These are phyloP conservation scores for Amphibalanus amphitrite DNA, from an alignment of 1,140 invertebrate genomes.

Conservation along the genomic window DNA sequence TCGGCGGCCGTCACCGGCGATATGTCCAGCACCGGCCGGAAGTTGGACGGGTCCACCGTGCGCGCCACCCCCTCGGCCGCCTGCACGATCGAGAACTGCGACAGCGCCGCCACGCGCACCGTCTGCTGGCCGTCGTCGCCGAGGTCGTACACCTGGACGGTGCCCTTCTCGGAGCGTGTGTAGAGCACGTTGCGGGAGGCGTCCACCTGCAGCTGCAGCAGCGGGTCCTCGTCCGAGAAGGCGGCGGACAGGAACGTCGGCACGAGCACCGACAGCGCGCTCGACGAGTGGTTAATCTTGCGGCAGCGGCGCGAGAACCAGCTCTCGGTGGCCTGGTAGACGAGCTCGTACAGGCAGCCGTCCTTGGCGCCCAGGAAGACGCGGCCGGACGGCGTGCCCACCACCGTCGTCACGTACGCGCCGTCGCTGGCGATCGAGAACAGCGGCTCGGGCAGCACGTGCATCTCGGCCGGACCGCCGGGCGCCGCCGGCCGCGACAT, in stretches of 20 bases:
- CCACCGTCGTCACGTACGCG: conserved; percentile 61
- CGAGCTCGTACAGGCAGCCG: conserved; percentile 86
- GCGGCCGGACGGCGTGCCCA: conserved; percentile 61
- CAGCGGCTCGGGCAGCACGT: conserved; percentile 80
- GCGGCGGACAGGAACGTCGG: conserved; percentile 73
- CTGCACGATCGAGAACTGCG: conserved; percentile 56
- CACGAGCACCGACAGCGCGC: conserved; percentile 66
- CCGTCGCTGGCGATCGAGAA: conserved; percentile 86
- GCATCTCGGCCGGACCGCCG: conserved; percentile 50
- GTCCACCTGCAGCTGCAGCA: conserved; percentile 78
- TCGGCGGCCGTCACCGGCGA: conserved; percentile 61
- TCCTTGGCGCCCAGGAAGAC: conserved; percentile 91
- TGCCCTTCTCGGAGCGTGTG: conserved; percentile 49
- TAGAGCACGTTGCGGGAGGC: conserved; percentile 79
- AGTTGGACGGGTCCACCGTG: conserved; percentile 71
- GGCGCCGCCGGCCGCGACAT: conserved; percentile 33
- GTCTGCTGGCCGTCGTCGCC: conserved; percentile 55
- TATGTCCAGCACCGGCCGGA: conserved; percentile 70
- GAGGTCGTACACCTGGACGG: conserved; percentile 58
- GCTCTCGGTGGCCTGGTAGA: conserved; percentile 51
- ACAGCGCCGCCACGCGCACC: conserved; percentile 51
- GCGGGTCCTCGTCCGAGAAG: conserved; percentile 67
- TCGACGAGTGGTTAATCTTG: conserved; percentile 86
- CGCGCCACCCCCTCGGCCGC: conserved; percentile 54
- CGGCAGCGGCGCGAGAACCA: conserved; percentile 92